A percentile compares a stretch with the other conserved stretches of the same genome.
Evolutionary conservation across 2,113 vertebrate genomes (phyloP).

Genomic region (Nibea coibor): DNA sequence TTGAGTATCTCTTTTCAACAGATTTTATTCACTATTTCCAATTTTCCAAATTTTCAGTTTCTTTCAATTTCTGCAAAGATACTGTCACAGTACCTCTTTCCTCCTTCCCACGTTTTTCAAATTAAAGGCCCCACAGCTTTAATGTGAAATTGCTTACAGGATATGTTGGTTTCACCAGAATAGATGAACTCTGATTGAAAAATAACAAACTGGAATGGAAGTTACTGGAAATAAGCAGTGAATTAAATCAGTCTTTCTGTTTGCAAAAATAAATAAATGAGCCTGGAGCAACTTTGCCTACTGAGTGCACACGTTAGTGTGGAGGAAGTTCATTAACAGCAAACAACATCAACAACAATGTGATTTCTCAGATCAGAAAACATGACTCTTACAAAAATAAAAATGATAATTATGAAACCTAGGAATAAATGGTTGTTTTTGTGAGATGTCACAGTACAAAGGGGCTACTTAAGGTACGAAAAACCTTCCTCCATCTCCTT

Average conservation of each 20-base stretch:
- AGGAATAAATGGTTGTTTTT: neutral
- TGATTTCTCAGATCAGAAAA: neutral
- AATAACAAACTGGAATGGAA: neutral
- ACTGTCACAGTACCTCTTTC: neutral
- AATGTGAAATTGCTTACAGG: neutral
- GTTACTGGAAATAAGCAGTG: neutral
- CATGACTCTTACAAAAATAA: neutral
- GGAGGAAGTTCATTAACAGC: neutral
- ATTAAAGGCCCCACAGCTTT: neutral
- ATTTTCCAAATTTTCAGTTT: neutral
- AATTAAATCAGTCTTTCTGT: neutral
- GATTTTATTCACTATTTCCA: neutral
- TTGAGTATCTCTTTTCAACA: neutral
- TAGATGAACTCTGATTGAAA: neutral
- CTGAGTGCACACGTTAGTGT: too few relatives aligned
- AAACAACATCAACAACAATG: neutral
- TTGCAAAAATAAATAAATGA: too few relatives aligned
- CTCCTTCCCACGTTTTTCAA: neutral
- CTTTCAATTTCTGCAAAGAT: neutral
- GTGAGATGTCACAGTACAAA: neutral
- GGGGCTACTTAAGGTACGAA: neutral
- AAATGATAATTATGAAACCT: neutral
- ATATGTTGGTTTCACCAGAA: neutral
- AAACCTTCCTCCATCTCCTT: conserved; percentile 32
- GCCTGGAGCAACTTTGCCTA: too few relatives aligned